Evolutionary conservation across 2,797 vertebrate genomes (phyloP).

Genomic region (Sparus aurata): DNA sequence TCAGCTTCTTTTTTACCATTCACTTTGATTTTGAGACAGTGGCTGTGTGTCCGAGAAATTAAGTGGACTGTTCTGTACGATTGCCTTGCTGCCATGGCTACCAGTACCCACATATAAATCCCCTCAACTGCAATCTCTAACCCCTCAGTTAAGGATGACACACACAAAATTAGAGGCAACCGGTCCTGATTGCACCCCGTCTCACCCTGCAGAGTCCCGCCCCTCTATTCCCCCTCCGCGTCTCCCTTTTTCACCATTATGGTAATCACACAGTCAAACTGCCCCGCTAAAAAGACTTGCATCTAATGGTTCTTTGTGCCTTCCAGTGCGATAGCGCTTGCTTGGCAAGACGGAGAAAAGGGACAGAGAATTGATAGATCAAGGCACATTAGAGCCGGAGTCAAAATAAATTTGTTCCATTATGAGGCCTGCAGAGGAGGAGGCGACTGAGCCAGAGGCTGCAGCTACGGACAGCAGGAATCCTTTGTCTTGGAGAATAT

Average conservation of each 20-base stretch:
- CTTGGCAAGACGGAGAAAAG: constrained; percentile 44
- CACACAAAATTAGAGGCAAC: constrained; percentile 34
- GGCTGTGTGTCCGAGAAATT: neutral
- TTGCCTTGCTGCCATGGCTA: constrained; percentile 53
- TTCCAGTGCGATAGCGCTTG: constrained; percentile 31
- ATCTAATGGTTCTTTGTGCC: constrained; percentile 59
- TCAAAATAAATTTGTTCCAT: constrained; percentile 65
- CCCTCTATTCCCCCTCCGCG: constrained; percentile 1
- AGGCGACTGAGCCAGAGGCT: constrained; percentile 39
- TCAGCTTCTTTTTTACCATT: neutral
- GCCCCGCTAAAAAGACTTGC: constrained; percentile 45
- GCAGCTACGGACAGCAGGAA: constrained; percentile 24
- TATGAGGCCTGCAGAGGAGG: constrained; percentile 42
- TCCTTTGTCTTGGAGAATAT: constrained; percentile 18
- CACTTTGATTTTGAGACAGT: neutral
- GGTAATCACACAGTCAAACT: constrained; percentile 61
- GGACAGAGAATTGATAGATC: constrained; percentile 60
- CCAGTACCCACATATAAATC: constrained; percentile 39
- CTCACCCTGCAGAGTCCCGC: constrained; percentile 3
- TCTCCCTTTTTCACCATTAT: constrained; percentile 63
- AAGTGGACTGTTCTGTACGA: constrained; percentile 2
- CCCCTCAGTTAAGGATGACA: constrained; percentile 14
- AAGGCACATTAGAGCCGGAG: constrained; percentile 57
- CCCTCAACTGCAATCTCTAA: neutral
- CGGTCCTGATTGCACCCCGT: constrained; percentile 33